Evolutionary conservation across 2,888 invertebrate genomes (phyloP).

Genomic region (Stegana nigrithorax): DNA sequence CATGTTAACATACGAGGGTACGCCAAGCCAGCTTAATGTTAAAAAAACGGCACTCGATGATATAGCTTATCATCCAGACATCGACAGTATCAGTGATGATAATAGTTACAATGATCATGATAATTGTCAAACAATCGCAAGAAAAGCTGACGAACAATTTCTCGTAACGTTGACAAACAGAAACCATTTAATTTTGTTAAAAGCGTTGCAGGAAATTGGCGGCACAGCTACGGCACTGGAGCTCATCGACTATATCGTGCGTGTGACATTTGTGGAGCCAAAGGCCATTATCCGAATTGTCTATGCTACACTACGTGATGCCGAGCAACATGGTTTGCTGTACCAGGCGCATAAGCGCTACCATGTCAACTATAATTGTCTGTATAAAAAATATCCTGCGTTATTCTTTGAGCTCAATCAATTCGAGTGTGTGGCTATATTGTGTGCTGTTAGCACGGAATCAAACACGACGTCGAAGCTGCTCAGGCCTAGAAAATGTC

Average conservation of each 20-base stretch:
- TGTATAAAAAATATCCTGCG: background rate
- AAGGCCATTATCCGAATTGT: background rate
- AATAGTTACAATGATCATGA: too few species aligned
- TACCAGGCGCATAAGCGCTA: background rate
- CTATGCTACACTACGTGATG: background rate
- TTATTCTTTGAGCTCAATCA: background rate
- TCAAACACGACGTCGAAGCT: too few species aligned
- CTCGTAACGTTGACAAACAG: too few species aligned
- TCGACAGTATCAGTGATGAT: too few species aligned
- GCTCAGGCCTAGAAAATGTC: too few species aligned
- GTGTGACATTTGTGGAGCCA: background rate
- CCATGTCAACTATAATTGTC: background rate
- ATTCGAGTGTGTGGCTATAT: background rate
- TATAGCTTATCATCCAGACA: too few species aligned
- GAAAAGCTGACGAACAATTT: too few species aligned
- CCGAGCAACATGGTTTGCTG: background rate
- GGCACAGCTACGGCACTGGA: background rate
- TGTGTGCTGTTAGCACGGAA: background rate
- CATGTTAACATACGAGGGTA: too few species aligned
- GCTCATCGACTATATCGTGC: background rate
- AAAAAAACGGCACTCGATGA: too few species aligned
- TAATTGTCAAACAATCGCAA: too few species aligned
- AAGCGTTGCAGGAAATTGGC: constrained; percentile 7
- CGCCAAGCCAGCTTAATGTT: too few species aligned
- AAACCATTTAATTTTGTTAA: background rate